Percentiles rank a stretch among this genome's conserved stretches.
These are phyloP conservation scores for Heliothis peltigera DNA, from an alignment of 2,888 invertebrate species.

Conservation along the genomic window DNA sequence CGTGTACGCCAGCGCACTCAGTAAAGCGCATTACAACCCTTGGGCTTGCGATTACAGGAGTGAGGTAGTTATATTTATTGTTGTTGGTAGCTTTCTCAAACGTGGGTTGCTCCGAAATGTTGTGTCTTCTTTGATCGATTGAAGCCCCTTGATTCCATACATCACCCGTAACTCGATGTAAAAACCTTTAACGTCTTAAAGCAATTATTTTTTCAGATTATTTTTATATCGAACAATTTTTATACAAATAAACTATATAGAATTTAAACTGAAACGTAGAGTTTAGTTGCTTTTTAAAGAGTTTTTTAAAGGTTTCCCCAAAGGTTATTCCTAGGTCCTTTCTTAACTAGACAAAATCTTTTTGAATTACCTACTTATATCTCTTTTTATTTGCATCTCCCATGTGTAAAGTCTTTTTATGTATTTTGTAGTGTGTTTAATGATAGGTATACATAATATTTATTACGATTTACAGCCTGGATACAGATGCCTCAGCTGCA, in stretches of 20 bases:
- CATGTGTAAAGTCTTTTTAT: too few species aligned
- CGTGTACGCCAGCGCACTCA: conserved; percentile 49
- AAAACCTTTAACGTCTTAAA: neutral
- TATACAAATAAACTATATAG: neutral
- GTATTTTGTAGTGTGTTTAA: neutral
- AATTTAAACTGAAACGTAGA: neutral
- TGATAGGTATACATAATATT: neutral
- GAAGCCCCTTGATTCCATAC: neutral
- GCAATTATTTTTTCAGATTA: neutral
- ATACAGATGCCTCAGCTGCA: conserved; percentile 68
- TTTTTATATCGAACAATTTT: neutral
- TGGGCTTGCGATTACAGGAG: conserved; percentile 50
- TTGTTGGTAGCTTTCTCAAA: neutral
- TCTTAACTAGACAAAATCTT: too few species aligned
- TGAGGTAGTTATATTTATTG: conserved; percentile 36
- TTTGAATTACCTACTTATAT: neutral
- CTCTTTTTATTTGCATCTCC: neutral
- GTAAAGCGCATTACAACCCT: conserved; percentile 49
- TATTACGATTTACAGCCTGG: conserved; percentile 64
- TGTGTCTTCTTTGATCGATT: conserved; percentile 1
- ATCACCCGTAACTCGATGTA: neutral
- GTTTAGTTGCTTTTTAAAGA: neutral
- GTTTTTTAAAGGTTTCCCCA: neutral
- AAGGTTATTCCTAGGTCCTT: neutral
- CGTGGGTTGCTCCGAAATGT: neutral